A percentile compares a stretch with the other conserved stretches of the same genome.
Evolutionary conservation across 53 echinoderm and acorn worm species (phyloP).

Genomic region (Crossaster papposus): DNA sequence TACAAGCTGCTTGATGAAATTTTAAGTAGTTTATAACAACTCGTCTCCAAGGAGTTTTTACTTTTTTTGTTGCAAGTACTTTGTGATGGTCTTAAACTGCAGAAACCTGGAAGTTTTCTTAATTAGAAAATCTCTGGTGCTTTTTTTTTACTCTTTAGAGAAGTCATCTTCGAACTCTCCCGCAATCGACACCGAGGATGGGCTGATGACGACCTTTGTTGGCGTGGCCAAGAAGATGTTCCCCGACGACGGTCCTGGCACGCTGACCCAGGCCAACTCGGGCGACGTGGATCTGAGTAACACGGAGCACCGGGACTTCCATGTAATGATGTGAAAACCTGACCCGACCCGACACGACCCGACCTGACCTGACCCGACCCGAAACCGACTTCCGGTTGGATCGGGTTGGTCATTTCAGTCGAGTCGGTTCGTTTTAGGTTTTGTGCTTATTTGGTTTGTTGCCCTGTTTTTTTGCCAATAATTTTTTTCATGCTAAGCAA

Average conservation of each 20-base stretch:
- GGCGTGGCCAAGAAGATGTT: conserved; percentile 1
- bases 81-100: neutral
- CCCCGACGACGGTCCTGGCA: neutral
- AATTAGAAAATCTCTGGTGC: neutral
- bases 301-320: conserved; percentile 62
- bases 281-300: conserved; percentile 51
- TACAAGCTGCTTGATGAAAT: too few relatives aligned
- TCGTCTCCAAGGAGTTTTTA: too few relatives aligned
- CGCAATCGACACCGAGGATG: neutral
- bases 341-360: too few relatives aligned
- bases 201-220: conserved; percentile 20
- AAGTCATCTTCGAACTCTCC: neutral
- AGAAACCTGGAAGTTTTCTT: neutral
- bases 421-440: too few relatives aligned
- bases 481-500: too few relatives aligned
- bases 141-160: neutral
- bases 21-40: too few relatives aligned
- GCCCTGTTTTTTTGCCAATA: too few relatives aligned
- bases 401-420: too few relatives aligned
- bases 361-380: too few relatives aligned
- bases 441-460: too few relatives aligned
- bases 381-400: too few relatives aligned
- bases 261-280: neutral
- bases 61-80: neutral
- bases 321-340: too few relatives aligned